Base-by-base conservation (phyloP, 2,888 invertebrate genomes). In the Deilephila elpenor region DNA sequence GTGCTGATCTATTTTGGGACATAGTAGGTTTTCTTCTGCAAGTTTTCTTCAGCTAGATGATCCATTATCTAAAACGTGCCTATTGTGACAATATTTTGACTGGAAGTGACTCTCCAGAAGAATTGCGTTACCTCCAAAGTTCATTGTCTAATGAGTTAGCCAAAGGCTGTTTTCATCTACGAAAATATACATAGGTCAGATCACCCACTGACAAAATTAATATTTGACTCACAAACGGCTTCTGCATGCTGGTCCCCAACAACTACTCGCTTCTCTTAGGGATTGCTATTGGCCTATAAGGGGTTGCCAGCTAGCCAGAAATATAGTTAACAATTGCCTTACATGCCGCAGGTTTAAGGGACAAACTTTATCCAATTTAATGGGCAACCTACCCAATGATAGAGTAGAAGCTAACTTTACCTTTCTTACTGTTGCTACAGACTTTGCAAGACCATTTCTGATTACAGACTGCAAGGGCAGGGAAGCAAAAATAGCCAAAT, bases 171-270 rank as follows among this genome's bases (percentile, higher is more conserved):
- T n/a, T n/a, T n/a, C n/a, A n/a, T n/a, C n/a, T n/a, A n/a, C n/a
- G n/a, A n/a, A n/a, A n/a, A n/a, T n/a, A n/a, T n/a, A n/a, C n/a
- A n/a, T n/a, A n/a, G n/a, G n/a, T n/a, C 70, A 25, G 74, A 74
- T 34, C 76, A 78, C 64, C 32, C 14, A 17, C 75, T 76, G 71
- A 73, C 76, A 5, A 51, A 25, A 32, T 59, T 76, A 19, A 70
- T 78, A 71, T 76, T 77, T 72, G n/a, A 60, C 5, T 29, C 71
- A 77, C 37, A 71, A 70, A n/a, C 62, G 59, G 8, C 64, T 75
- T 37, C 51, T 75, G 6, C 78, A 78, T 56, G 76, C 75, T n/a
- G 75, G 75, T n/a, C 78, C 77, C 4, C 77, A 76, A 44, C 59
- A 75, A 0, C 59, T 76, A 19, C 51, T 77, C 19, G 70, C 73